Conservation (phyloP, 1,140 invertebrate genomes). For the Rhagoletis pomonella region DNA sequence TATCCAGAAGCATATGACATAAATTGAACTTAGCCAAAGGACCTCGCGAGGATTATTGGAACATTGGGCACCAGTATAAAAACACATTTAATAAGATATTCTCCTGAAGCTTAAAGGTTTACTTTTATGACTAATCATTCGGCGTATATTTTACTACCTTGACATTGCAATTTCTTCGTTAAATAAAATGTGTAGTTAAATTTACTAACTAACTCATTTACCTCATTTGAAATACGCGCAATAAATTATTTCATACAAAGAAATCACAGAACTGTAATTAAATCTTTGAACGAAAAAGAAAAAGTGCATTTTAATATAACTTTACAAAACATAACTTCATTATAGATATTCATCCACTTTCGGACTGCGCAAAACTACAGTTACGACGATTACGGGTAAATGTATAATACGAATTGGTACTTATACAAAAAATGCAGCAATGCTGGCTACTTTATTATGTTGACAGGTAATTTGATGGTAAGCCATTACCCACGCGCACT, state of each 20-base stretch:
- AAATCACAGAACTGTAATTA: not conserved
- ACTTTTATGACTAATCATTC: too few species aligned
- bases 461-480: conserved; percentile 38
- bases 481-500: not conserved
- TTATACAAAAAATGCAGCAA: not conserved
- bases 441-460: conserved; percentile 48
- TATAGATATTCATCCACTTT: conserved; percentile 37
- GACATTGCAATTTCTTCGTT: too few species aligned
- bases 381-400: not conserved
- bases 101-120: too few species aligned
- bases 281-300: not conserved
- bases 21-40: too few species aligned
- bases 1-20: too few species aligned
- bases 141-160: too few species aligned
- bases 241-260: not conserved
- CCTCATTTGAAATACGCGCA: not conserved
- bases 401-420: not conserved
- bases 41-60: too few species aligned
- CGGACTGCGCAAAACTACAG: not conserved
- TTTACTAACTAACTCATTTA: too few species aligned
- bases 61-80: too few species aligned
- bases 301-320: not conserved
- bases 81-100: too few species aligned
- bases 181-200: too few species aligned
- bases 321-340: conserved; percentile 38